Base-by-base conservation (phyloP, 1,140 invertebrate genomes). In the Ylistrum balloti region DNA sequence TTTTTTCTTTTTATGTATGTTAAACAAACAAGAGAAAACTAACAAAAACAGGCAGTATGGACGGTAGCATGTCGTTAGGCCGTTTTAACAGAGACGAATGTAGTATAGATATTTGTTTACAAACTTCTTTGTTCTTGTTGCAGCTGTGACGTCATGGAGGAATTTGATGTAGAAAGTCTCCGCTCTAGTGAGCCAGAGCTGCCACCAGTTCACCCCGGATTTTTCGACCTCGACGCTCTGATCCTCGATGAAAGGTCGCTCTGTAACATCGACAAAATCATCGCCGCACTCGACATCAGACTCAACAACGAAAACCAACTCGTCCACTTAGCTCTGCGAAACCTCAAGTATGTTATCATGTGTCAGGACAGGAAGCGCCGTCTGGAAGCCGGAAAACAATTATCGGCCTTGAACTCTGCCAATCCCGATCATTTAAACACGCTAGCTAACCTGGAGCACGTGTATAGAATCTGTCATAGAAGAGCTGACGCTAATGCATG, bases 191-290 rank as follows among this genome's bases (percentile, higher is more conserved):
- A 74, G n/a, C 56, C 56, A 5, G 56, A 74, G n/a, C 22, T 74
- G 5, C 56, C 56, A n/a, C 56, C 56, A 5, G 56, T 74, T n/a
- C 1, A 22, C 56, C 56, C 56, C 56, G 56, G 56, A n/a, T 74
- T 74, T 74, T 74, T 74, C 56, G 56, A 74, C n/a, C 56, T 74
- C 56, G 56, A 74, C 56, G 56, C 56, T 74, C 56, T 74, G 56
- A 74, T 74, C 56, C 56, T 74, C 5, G 56, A 74, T 28, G 56
- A 74, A 74, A 74, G 28, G 56, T 74, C 56, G n/a, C 17, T 74
- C 3, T 74, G 56, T 11, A 74, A 74, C 56, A 74, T 74, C 56
- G 56, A 74, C n/a, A 22, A 74, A 74, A 74, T 74, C 22, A 74
- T 74, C 56, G 56, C 56, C 56, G 56, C 56, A 5, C 56, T 74